Conservation (phyloP, 1,140 invertebrate species). For the Aphaenogaster rudis region DNA sequence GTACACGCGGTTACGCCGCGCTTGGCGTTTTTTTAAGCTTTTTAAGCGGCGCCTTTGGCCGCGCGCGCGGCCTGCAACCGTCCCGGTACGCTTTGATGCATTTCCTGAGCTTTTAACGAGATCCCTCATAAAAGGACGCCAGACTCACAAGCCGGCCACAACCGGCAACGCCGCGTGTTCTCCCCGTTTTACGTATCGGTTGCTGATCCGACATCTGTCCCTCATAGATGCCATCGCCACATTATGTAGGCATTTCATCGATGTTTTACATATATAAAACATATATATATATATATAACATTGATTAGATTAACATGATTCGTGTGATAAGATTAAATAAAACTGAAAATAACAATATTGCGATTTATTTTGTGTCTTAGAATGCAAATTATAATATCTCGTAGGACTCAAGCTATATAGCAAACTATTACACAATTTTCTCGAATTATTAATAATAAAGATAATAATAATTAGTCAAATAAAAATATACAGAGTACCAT, state of each 20-base stretch:
- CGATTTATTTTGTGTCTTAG: background rate
- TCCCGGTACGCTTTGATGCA: slow-evolving; percentile 72
- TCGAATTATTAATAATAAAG: background rate
- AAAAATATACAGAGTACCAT: background rate
- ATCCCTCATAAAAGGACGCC: slow-evolving; percentile 71
- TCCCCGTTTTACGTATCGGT: slow-evolving; percentile 43
- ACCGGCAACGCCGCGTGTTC: slow-evolving; percentile 39
- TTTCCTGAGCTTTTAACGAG: slow-evolving; percentile 82
- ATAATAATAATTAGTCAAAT: background rate
- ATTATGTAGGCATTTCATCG: slow-evolving; percentile 1
- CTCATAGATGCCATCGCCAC: background rate
- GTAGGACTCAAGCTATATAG: too few species aligned
- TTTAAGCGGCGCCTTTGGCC: slow-evolving; percentile 74
- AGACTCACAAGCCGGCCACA: slow-evolving; percentile 14
- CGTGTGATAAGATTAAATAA: background rate
- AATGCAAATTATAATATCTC: slow-evolving; percentile 1
- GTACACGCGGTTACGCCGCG: slow-evolving; percentile 70
- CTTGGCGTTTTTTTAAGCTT: slow-evolving; percentile 73
- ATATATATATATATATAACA: too few species aligned
- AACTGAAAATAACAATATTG: background rate
- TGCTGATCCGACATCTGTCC: background rate
- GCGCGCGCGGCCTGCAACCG: slow-evolving; percentile 49
- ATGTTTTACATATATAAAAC: background rate
- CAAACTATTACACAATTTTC: background rate
- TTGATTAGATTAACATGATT: background rate